These are phyloP conservation scores for Therioaphis trifolii DNA, from an alignment of 2,888 invertebrate genomes.

Conservation along the genomic window DNA sequence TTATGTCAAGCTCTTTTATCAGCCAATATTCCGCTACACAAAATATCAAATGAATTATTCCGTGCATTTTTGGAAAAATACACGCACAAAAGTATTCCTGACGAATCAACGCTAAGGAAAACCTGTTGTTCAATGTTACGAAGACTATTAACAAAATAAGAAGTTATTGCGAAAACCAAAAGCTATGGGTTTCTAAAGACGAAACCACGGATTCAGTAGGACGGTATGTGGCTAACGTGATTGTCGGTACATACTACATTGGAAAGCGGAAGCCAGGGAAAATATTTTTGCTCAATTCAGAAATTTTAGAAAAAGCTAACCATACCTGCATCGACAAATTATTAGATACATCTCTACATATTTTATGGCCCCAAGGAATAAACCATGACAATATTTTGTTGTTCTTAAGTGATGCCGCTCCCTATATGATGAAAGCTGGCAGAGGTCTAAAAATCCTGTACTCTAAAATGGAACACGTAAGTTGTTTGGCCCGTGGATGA, in stretches of 20 bases:
- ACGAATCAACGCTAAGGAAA: neutral
- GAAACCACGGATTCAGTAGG: no score
- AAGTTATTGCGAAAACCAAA: no score
- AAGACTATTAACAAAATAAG: no score
- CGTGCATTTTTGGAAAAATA: neutral
- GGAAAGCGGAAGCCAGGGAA: no score
- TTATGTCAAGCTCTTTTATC: slow-evolving; percentile 26
- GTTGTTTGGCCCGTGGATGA: neutral
- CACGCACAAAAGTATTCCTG: slow-evolving; percentile 10
- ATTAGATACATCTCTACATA: neutral
- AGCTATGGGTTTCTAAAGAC: no score
- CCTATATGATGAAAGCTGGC: neutral
- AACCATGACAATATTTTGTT: neutral
- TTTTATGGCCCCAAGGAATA: neutral
- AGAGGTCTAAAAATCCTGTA: neutral
- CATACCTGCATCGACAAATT: neutral
- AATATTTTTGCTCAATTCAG: no score
- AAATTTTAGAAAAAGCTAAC: neutral
- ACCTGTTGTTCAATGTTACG: neutral
- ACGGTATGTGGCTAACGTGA: no score
- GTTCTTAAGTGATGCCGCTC: neutral
- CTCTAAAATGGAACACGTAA: neutral
- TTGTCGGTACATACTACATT: no score
- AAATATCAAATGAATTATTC: neutral
- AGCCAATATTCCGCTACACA: neutral